These are phyloP conservation scores for Aldabrachelys gigantea DNA, from an alignment of 2,113 vertebrate genomes.

Conservation along the genomic window DNA sequence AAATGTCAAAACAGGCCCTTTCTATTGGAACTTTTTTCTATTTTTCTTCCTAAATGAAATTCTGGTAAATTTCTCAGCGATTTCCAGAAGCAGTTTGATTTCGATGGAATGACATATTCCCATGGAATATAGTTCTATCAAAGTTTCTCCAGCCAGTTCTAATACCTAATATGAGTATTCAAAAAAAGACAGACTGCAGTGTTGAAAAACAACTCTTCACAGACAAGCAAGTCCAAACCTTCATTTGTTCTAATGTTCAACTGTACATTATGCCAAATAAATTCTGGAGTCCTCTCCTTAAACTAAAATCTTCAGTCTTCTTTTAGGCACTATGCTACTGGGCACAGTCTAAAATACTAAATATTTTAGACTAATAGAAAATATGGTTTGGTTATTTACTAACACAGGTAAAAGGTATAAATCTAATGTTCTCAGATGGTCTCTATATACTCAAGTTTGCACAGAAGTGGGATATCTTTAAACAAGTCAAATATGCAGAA, in stretches of 20 bases:
- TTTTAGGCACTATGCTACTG: background rate
- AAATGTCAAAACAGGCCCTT: constrained; percentile 21
- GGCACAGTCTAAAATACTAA: background rate
- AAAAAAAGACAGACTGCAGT: background rate
- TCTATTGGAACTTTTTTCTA: background rate
- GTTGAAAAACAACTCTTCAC: background rate
- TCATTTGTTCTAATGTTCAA: background rate
- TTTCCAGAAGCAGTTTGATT: background rate
- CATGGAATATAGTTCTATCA: background rate
- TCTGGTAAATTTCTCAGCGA: background rate
- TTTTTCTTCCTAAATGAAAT: constrained; percentile 5
- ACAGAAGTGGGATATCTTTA: background rate
- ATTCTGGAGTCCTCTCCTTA: background rate
- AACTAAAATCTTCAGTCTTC: background rate
- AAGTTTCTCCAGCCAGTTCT: background rate
- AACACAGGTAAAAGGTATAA: background rate
- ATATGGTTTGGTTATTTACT: background rate
- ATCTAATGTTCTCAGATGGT: background rate
- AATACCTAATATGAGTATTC: background rate
- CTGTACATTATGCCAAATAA: background rate
- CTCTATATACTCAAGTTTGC: background rate
- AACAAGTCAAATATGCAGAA: background rate
- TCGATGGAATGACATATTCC: background rate
- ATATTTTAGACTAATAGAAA: too few relatives aligned
- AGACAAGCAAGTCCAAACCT: background rate